These are phyloP conservation scores for Oophaga pumilio DNA, from an alignment of 2,113 vertebrate species.

Conservation along the genomic window DNA sequence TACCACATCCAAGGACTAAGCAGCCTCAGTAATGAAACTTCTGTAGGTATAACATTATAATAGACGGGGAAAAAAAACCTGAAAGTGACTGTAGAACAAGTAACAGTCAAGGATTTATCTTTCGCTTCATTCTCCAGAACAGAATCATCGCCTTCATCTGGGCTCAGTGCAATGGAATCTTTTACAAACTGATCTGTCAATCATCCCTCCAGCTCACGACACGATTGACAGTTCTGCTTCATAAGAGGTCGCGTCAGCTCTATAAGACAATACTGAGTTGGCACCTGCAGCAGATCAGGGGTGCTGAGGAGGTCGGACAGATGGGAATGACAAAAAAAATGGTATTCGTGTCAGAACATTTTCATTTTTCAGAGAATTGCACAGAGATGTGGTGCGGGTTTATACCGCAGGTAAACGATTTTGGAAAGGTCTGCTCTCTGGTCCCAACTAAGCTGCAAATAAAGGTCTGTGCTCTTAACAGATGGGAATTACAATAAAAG, in stretches of 20 bases:
- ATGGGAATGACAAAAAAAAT: neutral
- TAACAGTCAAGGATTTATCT: neutral
- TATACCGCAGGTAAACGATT: neutral
- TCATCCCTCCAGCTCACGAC: neutral
- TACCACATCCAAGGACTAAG: neutral
- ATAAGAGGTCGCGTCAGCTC: constrained; percentile 20
- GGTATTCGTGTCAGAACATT: neutral
- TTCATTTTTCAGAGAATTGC: neutral
- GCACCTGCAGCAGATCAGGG: constrained; percentile 22
- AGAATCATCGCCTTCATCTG: neutral
- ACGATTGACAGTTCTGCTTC: constrained; percentile 19
- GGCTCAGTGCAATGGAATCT: neutral
- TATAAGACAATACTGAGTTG: neutral
- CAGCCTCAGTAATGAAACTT: neutral
- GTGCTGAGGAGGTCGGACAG: neutral
- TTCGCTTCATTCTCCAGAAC: neutral
- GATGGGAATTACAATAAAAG: neutral
- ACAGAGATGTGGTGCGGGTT: neutral
- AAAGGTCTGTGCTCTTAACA: neutral
- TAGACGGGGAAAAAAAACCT: too few relatives aligned
- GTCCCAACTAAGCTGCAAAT: neutral
- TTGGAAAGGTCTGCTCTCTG: neutral
- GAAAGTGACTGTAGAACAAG: neutral
- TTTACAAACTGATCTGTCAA: constrained; percentile 30
- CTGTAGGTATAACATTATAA: neutral